Conservation (phyloP, 1,140 invertebrate genomes). For the Eurosta solidaginis region DNA sequence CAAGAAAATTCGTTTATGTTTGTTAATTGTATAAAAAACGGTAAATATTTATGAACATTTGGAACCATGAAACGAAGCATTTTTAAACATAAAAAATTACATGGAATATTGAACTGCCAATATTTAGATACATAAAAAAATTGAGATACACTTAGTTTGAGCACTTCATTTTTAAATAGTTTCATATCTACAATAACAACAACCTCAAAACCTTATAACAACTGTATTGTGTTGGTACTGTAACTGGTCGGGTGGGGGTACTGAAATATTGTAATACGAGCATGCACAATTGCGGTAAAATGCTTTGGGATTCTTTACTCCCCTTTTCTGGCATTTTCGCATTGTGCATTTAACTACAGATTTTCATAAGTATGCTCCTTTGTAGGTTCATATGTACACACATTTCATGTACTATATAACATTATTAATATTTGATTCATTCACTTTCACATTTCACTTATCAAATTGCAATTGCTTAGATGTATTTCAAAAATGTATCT, state of each 20-base stretch:
- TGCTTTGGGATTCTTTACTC: not conserved
- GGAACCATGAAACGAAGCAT: not conserved
- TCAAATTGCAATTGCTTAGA: not conserved
- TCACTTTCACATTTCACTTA: not conserved
- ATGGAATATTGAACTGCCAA: not conserved
- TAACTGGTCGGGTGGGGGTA: slow-evolving; percentile 17
- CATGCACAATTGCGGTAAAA: not conserved
- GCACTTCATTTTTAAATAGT: not conserved
- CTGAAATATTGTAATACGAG: slow-evolving; percentile 20
- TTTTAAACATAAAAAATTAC: not conserved
- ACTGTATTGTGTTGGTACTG: slow-evolving; percentile 7
- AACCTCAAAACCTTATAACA: not conserved
- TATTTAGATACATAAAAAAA: not conserved
- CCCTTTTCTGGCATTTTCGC: not conserved
- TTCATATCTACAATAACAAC: not conserved
- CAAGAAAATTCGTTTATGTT: not conserved
- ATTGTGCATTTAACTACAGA: no score
- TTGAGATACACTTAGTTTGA: not conserved
- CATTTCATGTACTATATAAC: not conserved
- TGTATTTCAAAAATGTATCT: no score
- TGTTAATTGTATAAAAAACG: not conserved
- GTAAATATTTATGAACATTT: not conserved
- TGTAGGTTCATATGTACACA: not conserved
- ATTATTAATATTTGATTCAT: not conserved
- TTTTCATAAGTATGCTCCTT: no score